Evolutionary conservation across 2,113 vertebrate genomes (phyloP).

Genomic region (Hyperopisus bebe): DNA sequence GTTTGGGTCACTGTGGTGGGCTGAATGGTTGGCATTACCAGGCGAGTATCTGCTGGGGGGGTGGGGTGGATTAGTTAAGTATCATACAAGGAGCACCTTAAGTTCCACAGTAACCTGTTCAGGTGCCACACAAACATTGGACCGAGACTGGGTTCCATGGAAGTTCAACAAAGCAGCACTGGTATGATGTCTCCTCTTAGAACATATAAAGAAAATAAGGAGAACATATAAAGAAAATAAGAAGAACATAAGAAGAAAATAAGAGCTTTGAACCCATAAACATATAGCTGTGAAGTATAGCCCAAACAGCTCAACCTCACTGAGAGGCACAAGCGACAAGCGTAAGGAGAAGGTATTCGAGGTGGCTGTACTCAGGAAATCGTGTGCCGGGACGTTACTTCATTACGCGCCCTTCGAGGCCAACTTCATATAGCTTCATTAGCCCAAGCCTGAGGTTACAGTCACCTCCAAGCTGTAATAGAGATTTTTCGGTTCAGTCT

Average conservation of each 20-base stretch:
- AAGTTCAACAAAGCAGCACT: neutral
- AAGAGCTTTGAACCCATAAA: neutral
- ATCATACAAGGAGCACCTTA: neutral
- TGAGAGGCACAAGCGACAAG: neutral
- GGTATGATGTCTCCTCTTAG: neutral
- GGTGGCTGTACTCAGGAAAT: neutral
- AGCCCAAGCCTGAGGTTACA: neutral
- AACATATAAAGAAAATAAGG: neutral
- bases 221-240: neutral
- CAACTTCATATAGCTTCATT: neutral
- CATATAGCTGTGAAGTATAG: neutral
- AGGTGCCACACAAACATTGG: neutral
- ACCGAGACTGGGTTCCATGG: neutral
- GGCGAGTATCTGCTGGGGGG: slow-evolving; percentile 32
- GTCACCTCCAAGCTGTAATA: neutral
- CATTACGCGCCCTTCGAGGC: neutral
- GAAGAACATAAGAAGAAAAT: neutral
- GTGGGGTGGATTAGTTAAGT: neutral
- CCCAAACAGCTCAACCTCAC: neutral
- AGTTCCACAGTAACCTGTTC: neutral
- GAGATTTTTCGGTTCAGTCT: neutral
- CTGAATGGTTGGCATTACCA: neutral
- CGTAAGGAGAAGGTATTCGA: neutral
- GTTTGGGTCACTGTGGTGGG: neutral
- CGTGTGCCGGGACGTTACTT: neutral